A percentile compares a stretch with the other conserved stretches of the same genome.
Conservation (phyloP, 2,888 invertebrate genomes). For the Bellardia pandia region DNA sequence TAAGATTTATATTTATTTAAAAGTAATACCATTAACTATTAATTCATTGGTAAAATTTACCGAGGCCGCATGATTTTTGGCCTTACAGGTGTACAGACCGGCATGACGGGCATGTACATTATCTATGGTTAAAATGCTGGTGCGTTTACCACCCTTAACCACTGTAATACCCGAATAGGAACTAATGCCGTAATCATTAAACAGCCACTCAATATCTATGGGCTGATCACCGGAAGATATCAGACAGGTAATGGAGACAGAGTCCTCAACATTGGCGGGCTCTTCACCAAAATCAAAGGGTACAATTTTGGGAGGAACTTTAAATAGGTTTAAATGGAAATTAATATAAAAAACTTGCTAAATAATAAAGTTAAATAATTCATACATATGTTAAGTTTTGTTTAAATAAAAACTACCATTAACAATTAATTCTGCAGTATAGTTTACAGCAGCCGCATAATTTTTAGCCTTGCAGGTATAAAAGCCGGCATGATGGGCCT, state of each 20-base stretch:
- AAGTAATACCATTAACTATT: conserved; percentile 87
- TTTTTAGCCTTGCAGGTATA: conserved; percentile 87
- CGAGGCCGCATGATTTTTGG: conserved; percentile 88
- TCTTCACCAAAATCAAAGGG: conserved; percentile 88
- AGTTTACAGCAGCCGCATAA: conserved; percentile 87
- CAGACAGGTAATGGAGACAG: conserved; percentile 89
- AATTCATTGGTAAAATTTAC: conserved; percentile 88
- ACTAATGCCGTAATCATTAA: conserved; percentile 84
- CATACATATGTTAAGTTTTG: not conserved
- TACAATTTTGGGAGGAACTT: conserved; percentile 91
- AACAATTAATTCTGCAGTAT: conserved; percentile 87
- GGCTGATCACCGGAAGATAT: conserved; percentile 92
- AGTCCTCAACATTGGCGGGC: conserved; percentile 86
- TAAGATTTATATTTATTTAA: conserved; percentile 25
- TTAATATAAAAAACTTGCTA: conserved; percentile 14
- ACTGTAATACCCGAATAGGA: conserved; percentile 84
- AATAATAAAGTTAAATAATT: conserved; percentile 1
- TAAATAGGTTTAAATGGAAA: conserved; percentile 1
- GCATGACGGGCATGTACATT: conserved; percentile 88
- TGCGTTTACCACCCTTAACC: conserved; percentile 85
- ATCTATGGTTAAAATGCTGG: conserved; percentile 87
- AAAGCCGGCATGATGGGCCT: conserved; percentile 89
- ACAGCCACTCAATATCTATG: conserved; percentile 89
- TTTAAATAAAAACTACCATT: conserved; percentile 85
- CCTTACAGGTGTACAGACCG: conserved; percentile 88